phyloP scores from a whole-genome alignment of 2,113 vertebrate species.

The Patagioenas fasciata region DNA sequence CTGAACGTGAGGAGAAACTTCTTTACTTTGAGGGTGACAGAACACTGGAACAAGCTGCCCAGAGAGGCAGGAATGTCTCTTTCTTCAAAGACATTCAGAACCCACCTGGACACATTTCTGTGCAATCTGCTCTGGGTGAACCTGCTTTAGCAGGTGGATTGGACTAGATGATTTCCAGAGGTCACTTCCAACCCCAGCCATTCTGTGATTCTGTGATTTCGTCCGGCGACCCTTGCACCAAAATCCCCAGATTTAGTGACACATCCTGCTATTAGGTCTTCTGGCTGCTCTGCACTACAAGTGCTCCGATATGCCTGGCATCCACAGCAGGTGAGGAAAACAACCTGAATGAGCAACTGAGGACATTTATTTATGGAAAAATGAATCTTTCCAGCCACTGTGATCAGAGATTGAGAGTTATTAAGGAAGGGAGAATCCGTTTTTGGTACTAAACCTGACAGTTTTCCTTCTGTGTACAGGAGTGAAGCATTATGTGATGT shows the following conservation, averaged over 20 bases:
- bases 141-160: no score
- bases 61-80: no score
- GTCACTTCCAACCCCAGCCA: background rate
- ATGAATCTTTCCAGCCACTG: background rate
- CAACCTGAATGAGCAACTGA: background rate
- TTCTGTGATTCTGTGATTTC: no score
- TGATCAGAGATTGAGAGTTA: background rate
- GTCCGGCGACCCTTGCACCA: rapidly evolving
- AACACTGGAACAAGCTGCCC: no score
- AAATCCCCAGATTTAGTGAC: background rate
- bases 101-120: no score
- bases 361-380: background rate
- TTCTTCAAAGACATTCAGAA: no score
- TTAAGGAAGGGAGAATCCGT: background rate
- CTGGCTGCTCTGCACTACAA: background rate
- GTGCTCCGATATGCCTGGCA: background rate
- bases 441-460: background rate
- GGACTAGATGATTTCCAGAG: no score
- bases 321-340: background rate
- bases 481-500: background rate
- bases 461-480: background rate
- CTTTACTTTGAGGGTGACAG: no score
- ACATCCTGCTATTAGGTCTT: background rate
- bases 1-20: no score
- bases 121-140: no score